These are phyloP conservation scores for Acanthoscelides obtectus DNA, from an alignment of 2,888 invertebrate species.

Conservation along the genomic window DNA sequence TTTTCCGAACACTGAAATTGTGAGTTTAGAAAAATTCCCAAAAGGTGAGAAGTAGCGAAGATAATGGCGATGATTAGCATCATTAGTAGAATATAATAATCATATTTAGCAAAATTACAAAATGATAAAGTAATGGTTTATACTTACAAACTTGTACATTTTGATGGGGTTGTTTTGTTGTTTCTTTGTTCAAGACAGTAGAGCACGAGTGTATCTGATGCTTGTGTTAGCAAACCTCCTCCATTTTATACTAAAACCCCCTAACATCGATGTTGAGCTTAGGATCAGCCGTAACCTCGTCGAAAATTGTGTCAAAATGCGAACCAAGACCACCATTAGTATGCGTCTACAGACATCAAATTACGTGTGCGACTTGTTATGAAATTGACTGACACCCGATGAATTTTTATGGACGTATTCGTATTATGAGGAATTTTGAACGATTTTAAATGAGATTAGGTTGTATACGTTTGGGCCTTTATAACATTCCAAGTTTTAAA, in stretches of 20 bases:
- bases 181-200: background rate
- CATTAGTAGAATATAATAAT: too few species aligned
- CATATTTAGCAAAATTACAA: too few species aligned
- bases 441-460: background rate
- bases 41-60: too few species aligned
- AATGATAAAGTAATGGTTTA: background rate
- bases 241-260: background rate
- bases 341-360: background rate
- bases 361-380: background rate
- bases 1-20: background rate
- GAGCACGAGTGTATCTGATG: background rate
- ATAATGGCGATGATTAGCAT: background rate
- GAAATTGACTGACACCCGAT: background rate
- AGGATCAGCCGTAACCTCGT: background rate
- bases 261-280: background rate
- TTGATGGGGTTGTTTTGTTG: background rate
- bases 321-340: background rate
- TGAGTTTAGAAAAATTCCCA: too few species aligned
- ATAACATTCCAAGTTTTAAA: background rate
- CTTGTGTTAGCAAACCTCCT: background rate
- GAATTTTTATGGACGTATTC: background rate
- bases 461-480: background rate
- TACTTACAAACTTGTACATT: conserved; percentile 1
- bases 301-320: background rate
- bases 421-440: background rate